phyloP scores from a whole-genome alignment of 2,888 invertebrate species.

The Melangyna quadrimaculata region DNA sequence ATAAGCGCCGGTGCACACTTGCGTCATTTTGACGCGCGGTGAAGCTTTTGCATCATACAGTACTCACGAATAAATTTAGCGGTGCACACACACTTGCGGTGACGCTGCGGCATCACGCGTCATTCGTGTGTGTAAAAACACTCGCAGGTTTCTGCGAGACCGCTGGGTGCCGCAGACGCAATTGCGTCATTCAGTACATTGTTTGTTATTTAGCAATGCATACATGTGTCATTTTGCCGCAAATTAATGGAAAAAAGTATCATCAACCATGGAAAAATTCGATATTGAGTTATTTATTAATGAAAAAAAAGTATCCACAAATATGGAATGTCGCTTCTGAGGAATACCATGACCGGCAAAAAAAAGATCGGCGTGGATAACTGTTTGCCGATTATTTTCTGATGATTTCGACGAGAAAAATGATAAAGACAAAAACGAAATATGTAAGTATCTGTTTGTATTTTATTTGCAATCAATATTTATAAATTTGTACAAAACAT shows the following conservation, averaged over 20 bases:
- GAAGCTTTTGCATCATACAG: too few relatives aligned
- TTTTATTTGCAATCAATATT: background rate
- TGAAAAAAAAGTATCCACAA: background rate
- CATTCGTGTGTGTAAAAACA: too few relatives aligned
- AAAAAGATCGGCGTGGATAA: background rate
- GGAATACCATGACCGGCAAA: background rate
- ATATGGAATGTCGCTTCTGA: background rate
- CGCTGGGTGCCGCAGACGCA: background rate
- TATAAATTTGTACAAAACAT: background rate
- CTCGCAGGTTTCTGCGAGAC: background rate
- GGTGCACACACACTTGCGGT: too few relatives aligned
- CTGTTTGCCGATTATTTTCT: background rate
- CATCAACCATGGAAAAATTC: background rate
- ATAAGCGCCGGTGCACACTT: too few relatives aligned
- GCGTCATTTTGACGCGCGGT: too few relatives aligned
- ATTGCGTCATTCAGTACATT: background rate
- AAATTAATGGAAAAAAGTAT: background rate
- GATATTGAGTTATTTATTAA: background rate
- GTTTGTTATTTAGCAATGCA: background rate
- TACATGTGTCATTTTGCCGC: background rate
- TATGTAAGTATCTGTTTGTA: background rate
- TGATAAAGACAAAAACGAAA: background rate
- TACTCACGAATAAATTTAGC: too few relatives aligned
- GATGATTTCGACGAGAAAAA: background rate
- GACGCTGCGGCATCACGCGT: too few relatives aligned